Evolutionary conservation across 2,797 vertebrate species (phyloP).

Genomic region (Micrastur ruficollis): DNA sequence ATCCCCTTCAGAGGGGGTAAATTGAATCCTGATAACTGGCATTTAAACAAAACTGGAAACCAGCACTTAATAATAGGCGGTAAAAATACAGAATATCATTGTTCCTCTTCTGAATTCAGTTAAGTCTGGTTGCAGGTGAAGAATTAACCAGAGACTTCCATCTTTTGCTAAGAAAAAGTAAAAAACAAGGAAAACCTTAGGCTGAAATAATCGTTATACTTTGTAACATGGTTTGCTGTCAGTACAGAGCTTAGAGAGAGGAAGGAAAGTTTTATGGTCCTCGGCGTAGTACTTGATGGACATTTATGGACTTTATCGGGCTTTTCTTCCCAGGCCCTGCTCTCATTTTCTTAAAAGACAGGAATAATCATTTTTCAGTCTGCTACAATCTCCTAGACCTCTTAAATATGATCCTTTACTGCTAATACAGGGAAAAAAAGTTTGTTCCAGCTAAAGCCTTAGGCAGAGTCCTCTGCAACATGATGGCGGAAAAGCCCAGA

Average conservation of each 20-base stretch:
- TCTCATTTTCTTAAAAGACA: conserved; percentile 22
- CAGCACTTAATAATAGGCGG: conserved; percentile 41
- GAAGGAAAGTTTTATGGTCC: background rate
- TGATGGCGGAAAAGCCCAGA: background rate
- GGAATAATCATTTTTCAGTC: background rate
- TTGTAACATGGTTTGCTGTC: background rate
- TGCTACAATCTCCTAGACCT: background rate
- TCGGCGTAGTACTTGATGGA: background rate
- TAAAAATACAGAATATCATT: conserved; percentile 17
- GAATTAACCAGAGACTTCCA: background rate
- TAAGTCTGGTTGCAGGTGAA: background rate
- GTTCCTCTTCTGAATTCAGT: conserved; percentile 4
- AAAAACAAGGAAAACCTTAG: background rate
- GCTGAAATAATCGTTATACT: background rate
- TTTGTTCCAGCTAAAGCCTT: background rate
- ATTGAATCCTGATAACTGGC: conserved; percentile 65
- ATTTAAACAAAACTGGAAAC: conserved; percentile 58
- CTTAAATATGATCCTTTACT: background rate
- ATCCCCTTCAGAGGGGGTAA: conserved; percentile 37
- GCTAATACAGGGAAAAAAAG: background rate
- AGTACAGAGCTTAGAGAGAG: background rate
- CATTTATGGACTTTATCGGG: background rate
- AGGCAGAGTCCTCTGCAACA: background rate
- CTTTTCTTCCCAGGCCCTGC: background rate
- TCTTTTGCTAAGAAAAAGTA: background rate